Conservation (phyloP, 2,888 invertebrate species). For the Drosophila rellima region DNA sequence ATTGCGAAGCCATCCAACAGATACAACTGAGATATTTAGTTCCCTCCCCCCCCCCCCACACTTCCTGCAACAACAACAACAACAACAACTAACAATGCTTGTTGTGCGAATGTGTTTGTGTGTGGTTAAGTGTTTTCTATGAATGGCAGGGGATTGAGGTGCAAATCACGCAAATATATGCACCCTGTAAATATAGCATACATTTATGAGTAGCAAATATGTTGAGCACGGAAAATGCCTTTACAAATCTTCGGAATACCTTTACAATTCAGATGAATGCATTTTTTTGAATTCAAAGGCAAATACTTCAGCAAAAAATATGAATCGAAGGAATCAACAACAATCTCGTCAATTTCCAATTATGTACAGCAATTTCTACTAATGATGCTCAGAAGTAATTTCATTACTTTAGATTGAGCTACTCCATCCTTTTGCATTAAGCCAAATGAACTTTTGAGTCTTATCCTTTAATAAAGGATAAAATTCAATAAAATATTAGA, state of each 20-base stretch:
- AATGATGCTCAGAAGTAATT: too few relatives aligned
- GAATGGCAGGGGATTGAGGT: conserved; percentile 25
- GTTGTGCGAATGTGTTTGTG: background rate
- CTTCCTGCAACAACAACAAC: background rate
- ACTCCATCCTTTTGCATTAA: too few relatives aligned
- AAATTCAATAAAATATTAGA: too few relatives aligned
- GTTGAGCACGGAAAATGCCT: background rate
- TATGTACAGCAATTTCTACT: too few relatives aligned
- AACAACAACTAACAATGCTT: background rate
- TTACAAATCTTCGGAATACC: conserved; percentile 7
- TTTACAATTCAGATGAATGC: conserved; percentile 19
- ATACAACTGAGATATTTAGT: conserved; percentile 34
- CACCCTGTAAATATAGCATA: conserved; percentile 40
- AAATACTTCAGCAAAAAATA: background rate
- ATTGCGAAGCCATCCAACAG: conserved; percentile 69
- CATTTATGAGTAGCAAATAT: conserved; percentile 16
- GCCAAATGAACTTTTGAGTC: too few relatives aligned
- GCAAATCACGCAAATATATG: conserved; percentile 51
- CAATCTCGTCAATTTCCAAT: background rate
- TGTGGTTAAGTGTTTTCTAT: conserved; percentile 18
- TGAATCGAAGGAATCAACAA: conserved; percentile 5
- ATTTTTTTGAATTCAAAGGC: conserved; percentile 14
- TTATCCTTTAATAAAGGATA: too few relatives aligned
- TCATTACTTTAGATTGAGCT: too few relatives aligned
- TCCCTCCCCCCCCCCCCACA: background rate